Conservation (phyloP, 1,140 invertebrate species). For the Cryptotermes secundus region DNA sequence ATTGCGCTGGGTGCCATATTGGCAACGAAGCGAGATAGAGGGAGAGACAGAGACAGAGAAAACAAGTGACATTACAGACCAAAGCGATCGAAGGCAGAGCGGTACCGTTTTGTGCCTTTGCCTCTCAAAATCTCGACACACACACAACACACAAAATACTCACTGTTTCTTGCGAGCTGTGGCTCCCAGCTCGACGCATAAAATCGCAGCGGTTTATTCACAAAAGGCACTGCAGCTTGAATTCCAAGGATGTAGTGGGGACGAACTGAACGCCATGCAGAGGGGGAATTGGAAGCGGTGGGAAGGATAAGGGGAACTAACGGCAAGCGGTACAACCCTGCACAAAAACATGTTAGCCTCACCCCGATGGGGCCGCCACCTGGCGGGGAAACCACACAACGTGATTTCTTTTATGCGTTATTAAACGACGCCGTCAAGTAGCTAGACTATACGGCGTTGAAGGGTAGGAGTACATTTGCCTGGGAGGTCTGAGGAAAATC, state of each 20-base stretch:
- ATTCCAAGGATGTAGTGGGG: not conserved
- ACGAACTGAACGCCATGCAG: not conserved
- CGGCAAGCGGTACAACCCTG: not conserved
- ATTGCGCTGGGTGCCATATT: not conserved
- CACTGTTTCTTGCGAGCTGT: not conserved
- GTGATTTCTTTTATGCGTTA: too few species aligned
- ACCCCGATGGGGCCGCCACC: not conserved
- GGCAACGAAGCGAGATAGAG: not conserved
- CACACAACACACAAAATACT: not conserved
- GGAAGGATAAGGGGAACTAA: not conserved
- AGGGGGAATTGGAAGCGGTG: not conserved
- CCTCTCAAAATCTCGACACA: not conserved
- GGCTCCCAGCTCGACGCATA: not conserved
- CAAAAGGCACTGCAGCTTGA: not conserved
- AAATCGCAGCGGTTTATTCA: not conserved
- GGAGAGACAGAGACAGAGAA: not conserved
- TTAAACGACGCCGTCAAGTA: too few species aligned
- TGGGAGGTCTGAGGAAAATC: too few species aligned
- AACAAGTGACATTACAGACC: conserved; percentile 10
- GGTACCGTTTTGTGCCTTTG: conserved; percentile 8
- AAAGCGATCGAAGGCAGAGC: not conserved
- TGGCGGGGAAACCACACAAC: too few species aligned
- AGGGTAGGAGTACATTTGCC: too few species aligned
- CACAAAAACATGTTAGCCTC: not conserved
- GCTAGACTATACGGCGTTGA: too few species aligned